Conservation (phyloP, 2,888 invertebrate genomes). For the Synanthedon formicaeformis region DNA sequence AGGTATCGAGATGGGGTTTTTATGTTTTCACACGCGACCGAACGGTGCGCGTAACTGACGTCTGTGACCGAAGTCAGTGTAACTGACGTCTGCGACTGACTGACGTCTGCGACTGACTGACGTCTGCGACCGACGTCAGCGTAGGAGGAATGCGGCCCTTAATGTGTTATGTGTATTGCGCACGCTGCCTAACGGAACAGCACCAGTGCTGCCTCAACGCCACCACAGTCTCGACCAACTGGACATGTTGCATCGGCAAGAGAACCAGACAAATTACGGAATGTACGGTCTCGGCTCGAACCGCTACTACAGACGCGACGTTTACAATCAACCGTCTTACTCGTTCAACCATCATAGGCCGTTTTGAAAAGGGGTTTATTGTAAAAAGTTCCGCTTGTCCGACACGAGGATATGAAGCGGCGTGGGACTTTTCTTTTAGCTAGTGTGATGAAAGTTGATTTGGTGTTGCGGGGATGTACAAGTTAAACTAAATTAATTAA, state of each 20-base stretch:
- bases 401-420: constrained; percentile 55
- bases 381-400: constrained; percentile 62
- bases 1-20: no score
- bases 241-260: constrained; percentile 56
- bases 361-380: constrained; percentile 66
- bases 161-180: constrained; percentile 14
- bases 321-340: constrained; percentile 47
- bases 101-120: no score
- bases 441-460: constrained; percentile 21
- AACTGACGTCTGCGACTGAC: no score
- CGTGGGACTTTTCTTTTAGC: constrained; percentile 32
- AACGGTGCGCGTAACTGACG: no score
- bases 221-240: constrained; percentile 64
- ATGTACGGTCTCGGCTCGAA: constrained; percentile 30
- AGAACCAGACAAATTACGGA: constrained; percentile 43
- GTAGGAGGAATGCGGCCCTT: no score
- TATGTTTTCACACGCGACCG: no score
- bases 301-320: constrained; percentile 47
- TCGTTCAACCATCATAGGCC: constrained; percentile 53
- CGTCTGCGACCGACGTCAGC: no score
- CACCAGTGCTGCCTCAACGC: constrained; percentile 40
- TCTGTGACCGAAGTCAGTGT: no score
- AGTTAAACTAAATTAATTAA: no score
- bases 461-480: constrained; percentile 7
- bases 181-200: constrained; percentile 45